A percentile compares a stretch with the other conserved stretches of the same genome.
These are phyloP conservation scores for Steatocranus sp. DNA, from an alignment of 2,797 vertebrate species.

Conservation along the genomic window DNA sequence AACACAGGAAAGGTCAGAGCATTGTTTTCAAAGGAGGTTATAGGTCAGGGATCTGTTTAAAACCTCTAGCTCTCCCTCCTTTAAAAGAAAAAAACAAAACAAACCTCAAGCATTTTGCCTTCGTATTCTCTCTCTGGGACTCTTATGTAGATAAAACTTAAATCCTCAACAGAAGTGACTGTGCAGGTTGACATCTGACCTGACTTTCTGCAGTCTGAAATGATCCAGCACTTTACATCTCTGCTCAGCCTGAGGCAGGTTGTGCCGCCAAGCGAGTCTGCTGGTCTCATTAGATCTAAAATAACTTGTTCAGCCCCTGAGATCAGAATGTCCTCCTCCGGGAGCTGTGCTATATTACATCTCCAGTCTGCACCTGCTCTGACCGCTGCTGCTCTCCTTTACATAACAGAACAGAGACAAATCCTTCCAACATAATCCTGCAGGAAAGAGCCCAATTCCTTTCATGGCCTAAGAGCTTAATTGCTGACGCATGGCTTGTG, in stretches of 20 bases:
- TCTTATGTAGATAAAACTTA: not conserved
- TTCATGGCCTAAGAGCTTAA: slow-evolving; percentile 20
- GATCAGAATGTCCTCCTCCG: not conserved
- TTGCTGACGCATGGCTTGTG: slow-evolving; percentile 32
- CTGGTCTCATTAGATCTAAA: not conserved
- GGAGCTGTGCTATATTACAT: not conserved
- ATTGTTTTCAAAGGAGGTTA: not conserved
- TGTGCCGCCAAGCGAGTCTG: not conserved
- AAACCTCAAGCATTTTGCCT: not conserved
- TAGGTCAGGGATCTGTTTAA: not conserved
- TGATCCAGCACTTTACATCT: not conserved
- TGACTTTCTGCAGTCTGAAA: not conserved
- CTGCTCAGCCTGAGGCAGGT: not conserved
- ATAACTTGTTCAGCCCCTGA: not conserved
- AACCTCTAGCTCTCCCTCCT: not conserved
- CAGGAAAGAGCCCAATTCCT: not conserved
- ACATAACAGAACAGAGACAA: slow-evolving; percentile 28
- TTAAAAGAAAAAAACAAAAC: not conserved
- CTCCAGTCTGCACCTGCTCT: not conserved
- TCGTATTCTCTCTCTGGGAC: not conserved
- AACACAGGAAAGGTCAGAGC: not conserved
- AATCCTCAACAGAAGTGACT: not conserved
- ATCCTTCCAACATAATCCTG: slow-evolving; percentile 39
- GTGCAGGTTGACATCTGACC: not conserved
- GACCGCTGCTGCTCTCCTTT: slow-evolving; percentile 3